A percentile compares a stretch with the other conserved stretches of the same genome.
Conservation (phyloP, 2,113 vertebrate genomes). For the Pelobates fuscus region DNA sequence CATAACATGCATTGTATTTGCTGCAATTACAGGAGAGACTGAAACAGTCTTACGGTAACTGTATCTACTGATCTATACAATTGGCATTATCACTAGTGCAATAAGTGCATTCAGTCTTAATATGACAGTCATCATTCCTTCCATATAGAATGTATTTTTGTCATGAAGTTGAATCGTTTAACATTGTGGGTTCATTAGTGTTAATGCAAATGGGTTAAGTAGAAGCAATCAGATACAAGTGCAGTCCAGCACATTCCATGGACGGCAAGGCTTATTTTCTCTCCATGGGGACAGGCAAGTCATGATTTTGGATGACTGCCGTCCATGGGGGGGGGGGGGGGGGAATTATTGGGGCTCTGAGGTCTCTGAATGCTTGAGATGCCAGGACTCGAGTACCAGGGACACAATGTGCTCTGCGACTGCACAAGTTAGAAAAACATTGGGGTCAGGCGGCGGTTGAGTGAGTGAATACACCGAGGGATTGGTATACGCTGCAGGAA, state of each 20-base stretch:
- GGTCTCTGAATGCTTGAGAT: constrained; percentile 24
- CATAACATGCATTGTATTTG: too few species aligned
- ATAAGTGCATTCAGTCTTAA: too few species aligned
- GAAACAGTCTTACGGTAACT: too few species aligned
- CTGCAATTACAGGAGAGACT: too few species aligned
- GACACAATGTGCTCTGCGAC: constrained; percentile 41
- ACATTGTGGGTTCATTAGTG: too few species aligned
- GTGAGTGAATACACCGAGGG: constrained; percentile 10
- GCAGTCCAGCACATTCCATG: constrained; percentile 17
- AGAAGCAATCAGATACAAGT: constrained; percentile 24
- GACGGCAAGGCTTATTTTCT: constrained; percentile 10
- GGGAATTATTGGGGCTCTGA: constrained; percentile 23
- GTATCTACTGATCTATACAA: too few species aligned
- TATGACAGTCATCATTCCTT: too few species aligned
- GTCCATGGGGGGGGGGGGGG: background rate
- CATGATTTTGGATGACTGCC: constrained; percentile 29
- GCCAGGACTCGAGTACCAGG: constrained; percentile 36
- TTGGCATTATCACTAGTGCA: too few species aligned
- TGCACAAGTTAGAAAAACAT: constrained; percentile 40
- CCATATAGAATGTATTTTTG: too few species aligned
- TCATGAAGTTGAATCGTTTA: too few species aligned
- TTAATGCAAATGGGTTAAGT: constrained; percentile 8
- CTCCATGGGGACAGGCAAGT: constrained; percentile 31
- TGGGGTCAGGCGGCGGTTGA: constrained; percentile 28
- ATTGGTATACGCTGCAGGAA: constrained; percentile 16